Evolutionary conservation across 2,797 vertebrate species (phyloP), one percentile per base, ranked within the genome.

Genomic region (Salmo trutta): DNA sequence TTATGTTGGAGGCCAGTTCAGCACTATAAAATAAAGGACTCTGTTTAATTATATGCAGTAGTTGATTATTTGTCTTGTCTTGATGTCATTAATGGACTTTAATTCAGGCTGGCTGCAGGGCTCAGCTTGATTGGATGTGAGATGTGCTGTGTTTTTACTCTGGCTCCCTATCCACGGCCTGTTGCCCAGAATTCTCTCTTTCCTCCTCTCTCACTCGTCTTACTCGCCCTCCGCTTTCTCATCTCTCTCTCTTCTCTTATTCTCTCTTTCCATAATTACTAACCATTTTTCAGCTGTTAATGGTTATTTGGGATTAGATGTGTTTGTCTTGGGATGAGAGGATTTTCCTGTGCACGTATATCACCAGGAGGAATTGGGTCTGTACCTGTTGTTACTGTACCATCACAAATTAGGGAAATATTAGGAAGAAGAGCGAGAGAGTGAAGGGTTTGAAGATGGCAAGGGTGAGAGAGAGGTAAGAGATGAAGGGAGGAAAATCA

Each of bases 271-370:
- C 59, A 5, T 66, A 64, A 54, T 71, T 65, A 54, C 67, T 5
- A 17, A 52, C 68, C 62, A 59, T 59, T 82, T 31, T 70, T 74
- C 74, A 76, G n/a, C 66, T 53, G 71, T 81, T 74, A 59, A 24
- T 74, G 41, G 72, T 73, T 80, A 71, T 80, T 75, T 67, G 54
- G 65, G 64, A 75, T 47, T 75, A 75, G 74, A 77, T 59, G 21
- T 81, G 75, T 84, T 78, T 84, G 79, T 74, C 80, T 66, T 3
- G 62, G 75, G 76, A 82, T 83, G 41, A 83, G 54, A 79, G 62
- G 56, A 71, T 54, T 14, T 66, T 72, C 5, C 74, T 75, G 67
- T 81, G 53, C 33, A 73, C 79, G 52, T 80, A 67, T 47, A 47
- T 47, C 12, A 2, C 8, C 41, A 47, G 41, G 41, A 10, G 41